phyloP scores from a whole-genome alignment of 2,888 invertebrate species.

The Iselma pallidipennis region DNA sequence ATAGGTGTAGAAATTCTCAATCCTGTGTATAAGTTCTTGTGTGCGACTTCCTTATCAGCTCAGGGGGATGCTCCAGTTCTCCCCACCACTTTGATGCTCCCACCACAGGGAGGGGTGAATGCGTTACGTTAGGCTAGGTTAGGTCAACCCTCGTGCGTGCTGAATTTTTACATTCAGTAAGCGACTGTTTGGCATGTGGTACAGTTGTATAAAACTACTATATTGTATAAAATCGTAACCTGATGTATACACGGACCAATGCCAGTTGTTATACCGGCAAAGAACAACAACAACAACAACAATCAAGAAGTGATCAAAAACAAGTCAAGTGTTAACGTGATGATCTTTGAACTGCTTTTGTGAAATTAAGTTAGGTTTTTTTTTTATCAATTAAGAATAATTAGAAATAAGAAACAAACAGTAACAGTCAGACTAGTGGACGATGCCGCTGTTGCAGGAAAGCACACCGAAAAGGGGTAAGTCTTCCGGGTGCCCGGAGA shows the following conservation, averaged over 20 bases:
- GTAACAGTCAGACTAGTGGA: conserved; percentile 20
- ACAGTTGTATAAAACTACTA: conserved; percentile 29
- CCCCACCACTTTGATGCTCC: conserved; percentile 43
- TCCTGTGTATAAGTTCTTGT: conserved; percentile 13
- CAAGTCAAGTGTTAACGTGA: conserved; percentile 31
- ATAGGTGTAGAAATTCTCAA: conserved; percentile 10
- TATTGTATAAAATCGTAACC: background rate
- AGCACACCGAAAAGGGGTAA: conserved; percentile 53
- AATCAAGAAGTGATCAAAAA: conserved; percentile 12
- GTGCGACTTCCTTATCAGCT: conserved; percentile 35
- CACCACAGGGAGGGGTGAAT: conserved; percentile 47
- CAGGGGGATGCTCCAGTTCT: conserved; percentile 49
- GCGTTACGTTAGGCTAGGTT: conserved; percentile 56
- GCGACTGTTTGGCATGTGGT: conserved; percentile 43
- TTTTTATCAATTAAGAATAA: too few relatives aligned
- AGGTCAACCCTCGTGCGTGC: conserved; percentile 55
- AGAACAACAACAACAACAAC: conserved; percentile 12
- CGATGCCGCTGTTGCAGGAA: conserved; percentile 54
- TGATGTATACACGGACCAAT: too few relatives aligned
- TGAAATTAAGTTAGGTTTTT: conserved; percentile 25
- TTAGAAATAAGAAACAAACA: too few relatives aligned
- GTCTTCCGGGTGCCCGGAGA: too few relatives aligned
- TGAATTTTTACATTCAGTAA: conserved; percentile 52
- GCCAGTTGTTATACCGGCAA: conserved; percentile 2
- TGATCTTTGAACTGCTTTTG: conserved; percentile 26